Base-by-base conservation (phyloP, 2,888 invertebrate species). In the Apantesis nais region DNA sequence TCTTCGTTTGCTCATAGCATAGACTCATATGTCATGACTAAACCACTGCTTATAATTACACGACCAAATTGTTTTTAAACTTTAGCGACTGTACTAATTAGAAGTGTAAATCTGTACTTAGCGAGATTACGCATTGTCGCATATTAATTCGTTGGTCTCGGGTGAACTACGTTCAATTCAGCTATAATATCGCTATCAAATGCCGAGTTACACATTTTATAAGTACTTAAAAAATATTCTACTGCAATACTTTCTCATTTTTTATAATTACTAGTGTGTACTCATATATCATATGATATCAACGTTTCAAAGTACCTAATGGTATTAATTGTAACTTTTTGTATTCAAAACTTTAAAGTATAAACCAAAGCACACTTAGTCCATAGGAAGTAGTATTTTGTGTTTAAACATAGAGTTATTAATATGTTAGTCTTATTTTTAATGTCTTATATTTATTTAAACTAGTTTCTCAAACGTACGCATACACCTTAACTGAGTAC, bases 1-100 rank as follows among this genome's bases (percentile, higher is more conserved):
- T 82, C 81, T 80, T 73, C 71, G 68, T 77, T 70, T 74, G 81
- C 74, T 80, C 68, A 55, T 74, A 76, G 75, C 74, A 72, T 71
- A 75, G 67, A 65, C 67, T 80, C 75, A 74, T 82, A 77, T 78
- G 80, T 82, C 71, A 77, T 71, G 66, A 69, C 69, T 74, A 68
- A 66, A 2, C n/a, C 22, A 44, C 11, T 25, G 12, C 16, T 22
- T 25, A 22, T 29, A 16, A 25, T 41, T 44, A 44, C 22, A 41
- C 16, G 3, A 7, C 34, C 34, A 34, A 34, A 34, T 34, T 34
- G 34, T 34, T 34, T 34, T 34, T 34, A 34, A 34, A 34, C 34
- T 34, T 34, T 34, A 2, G 34, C 34, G 34, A 34, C 34, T 34
- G 34, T 29, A 14, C 5, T 16, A 48, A 48, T 48, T 7, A 7